Evolutionary conservation across 2,113 vertebrate genomes (phyloP).

Genomic region (Lichenostomus cassidix): DNA sequence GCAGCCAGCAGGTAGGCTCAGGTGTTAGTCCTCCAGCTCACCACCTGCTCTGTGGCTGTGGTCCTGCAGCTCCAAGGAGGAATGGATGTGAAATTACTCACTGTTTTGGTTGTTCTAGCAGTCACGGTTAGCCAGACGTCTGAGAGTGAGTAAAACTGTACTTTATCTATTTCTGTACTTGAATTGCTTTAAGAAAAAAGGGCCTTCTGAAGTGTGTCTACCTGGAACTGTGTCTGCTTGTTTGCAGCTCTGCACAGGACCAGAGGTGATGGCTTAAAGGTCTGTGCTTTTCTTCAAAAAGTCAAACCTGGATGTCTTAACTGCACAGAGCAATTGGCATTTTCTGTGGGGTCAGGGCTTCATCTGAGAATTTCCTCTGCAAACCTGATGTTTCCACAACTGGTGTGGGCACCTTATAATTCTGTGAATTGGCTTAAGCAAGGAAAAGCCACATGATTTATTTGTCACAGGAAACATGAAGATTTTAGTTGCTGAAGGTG

Average conservation of each 20-base stretch:
- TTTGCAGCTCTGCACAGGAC: background rate
- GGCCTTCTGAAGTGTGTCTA: rapidly evolving
- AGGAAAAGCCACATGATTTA: background rate
- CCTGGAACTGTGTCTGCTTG: background rate
- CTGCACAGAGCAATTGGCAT: background rate
- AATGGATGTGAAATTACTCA: constrained; percentile 55
- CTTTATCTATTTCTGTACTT: background rate
- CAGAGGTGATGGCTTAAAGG: background rate
- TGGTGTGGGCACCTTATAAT: background rate
- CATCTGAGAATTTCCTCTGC: background rate
- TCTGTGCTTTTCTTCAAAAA: background rate
- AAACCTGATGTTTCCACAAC: background rate
- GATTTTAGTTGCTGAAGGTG: background rate
- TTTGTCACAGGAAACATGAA: background rate
- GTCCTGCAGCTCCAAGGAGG: background rate
- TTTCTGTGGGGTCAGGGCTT: background rate
- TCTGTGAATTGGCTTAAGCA: background rate
- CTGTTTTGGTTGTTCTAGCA: background rate
- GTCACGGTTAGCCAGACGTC: background rate
- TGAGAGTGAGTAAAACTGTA: constrained; percentile 64
- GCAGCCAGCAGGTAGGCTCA: background rate
- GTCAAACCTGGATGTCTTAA: background rate
- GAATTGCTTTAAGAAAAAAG: background rate
- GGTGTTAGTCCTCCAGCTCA: constrained; percentile 1
- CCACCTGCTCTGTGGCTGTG: background rate